These are phyloP conservation scores for Caprella mutica DNA, from an alignment of 2,888 invertebrate species.

Conservation along the genomic window DNA sequence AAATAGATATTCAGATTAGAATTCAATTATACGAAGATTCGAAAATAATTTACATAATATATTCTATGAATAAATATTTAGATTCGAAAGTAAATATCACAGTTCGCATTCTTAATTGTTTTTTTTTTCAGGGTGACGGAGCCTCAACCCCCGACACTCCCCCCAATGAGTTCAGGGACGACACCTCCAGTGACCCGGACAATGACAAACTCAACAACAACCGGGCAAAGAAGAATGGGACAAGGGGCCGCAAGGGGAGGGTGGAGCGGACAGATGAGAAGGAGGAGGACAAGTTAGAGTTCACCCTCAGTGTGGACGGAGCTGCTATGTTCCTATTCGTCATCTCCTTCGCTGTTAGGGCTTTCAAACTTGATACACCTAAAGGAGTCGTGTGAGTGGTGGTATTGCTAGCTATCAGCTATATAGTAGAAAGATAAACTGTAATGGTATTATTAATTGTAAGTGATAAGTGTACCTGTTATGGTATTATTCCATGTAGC, in stretches of 20 bases:
- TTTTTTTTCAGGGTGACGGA: slow-evolving; percentile 35
- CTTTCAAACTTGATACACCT: slow-evolving; percentile 74
- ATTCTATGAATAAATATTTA: no score
- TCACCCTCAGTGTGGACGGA: slow-evolving; percentile 59
- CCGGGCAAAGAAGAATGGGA: background rate
- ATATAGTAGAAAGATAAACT: no score
- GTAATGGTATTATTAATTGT: no score
- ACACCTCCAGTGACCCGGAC: background rate
- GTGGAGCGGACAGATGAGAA: background rate
- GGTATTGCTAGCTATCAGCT: no score
- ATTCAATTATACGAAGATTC: no score
- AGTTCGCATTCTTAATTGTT: no score
- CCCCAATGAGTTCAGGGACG: slow-evolving; percentile 23
- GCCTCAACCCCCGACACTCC: slow-evolving; percentile 36
- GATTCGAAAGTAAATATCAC: no score
- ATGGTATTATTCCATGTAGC: no score
- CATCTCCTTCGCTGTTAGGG: slow-evolving; percentile 59
- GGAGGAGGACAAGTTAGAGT: background rate
- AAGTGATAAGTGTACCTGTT: no score
- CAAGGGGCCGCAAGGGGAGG: background rate
- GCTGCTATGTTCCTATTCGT: slow-evolving; percentile 59
- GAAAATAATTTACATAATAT: no score
- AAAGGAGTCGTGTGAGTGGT: slow-evolving; percentile 75
- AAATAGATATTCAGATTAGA: no score
- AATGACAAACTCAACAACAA: background rate